A percentile compares a stretch with the other conserved stretches of the same genome.
These are phyloP conservation scores for Nannobrachium achirus DNA, from an alignment of 2,113 vertebrate species.

Conservation along the genomic window DNA sequence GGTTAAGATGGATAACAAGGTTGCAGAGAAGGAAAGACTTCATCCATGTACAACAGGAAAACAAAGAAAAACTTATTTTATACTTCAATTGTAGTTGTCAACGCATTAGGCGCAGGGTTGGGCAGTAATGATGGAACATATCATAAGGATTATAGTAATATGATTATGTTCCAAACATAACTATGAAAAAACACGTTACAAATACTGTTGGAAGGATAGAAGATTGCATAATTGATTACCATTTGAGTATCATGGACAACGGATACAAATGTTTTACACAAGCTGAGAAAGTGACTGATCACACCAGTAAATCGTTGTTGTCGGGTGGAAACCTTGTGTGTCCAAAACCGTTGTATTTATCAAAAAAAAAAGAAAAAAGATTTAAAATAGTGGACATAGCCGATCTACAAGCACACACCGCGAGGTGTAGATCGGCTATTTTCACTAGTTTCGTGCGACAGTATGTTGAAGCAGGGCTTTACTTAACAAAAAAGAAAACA, in stretches of 20 bases:
- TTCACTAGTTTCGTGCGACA: too few species aligned
- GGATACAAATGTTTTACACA: not conserved
- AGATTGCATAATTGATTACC: not conserved
- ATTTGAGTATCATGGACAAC: not conserved
- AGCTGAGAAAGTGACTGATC: too few species aligned
- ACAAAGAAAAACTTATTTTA: not conserved
- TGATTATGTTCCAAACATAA: not conserved
- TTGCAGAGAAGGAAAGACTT: conserved; percentile 28
- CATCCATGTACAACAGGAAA: conserved; percentile 20
- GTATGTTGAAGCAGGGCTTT: too few species aligned
- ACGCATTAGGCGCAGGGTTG: conserved; percentile 30
- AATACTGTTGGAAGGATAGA: not conserved
- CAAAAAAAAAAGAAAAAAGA: too few species aligned
- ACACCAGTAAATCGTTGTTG: too few species aligned
- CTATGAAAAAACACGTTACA: too few species aligned
- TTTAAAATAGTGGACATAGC: too few species aligned
- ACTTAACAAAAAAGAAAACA: too few species aligned
- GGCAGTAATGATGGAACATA: not conserved
- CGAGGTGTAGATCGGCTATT: too few species aligned
- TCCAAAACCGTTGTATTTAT: too few species aligned
- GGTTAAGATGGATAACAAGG: conserved; percentile 4
- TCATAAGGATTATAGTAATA: not conserved
- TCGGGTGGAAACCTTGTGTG: too few species aligned
- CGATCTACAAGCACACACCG: too few species aligned
- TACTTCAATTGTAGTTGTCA: conserved; percentile 1